phyloP scores from a whole-genome alignment of 2,797 vertebrate genomes.

The Chaetodon trifasciatus region DNA sequence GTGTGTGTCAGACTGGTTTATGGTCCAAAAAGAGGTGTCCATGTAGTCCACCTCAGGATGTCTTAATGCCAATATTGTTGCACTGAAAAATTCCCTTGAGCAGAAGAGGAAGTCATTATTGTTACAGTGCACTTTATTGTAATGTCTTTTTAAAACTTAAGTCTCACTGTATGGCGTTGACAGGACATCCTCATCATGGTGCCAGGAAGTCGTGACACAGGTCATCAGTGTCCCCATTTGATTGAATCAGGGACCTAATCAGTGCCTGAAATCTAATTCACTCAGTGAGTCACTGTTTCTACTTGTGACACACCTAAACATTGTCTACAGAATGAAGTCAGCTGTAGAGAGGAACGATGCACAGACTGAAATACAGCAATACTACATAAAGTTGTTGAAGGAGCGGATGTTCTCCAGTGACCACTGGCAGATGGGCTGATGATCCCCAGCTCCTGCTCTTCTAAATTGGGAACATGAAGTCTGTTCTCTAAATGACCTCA shows the following conservation, averaged over 20 bases:
- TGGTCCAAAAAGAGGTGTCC: slow-evolving; percentile 27
- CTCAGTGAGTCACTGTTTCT: slow-evolving; percentile 29
- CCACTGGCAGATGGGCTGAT: slow-evolving; percentile 71
- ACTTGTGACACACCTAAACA: slow-evolving; percentile 16
- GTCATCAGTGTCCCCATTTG: slow-evolving; percentile 36
- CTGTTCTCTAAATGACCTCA: slow-evolving; percentile 75
- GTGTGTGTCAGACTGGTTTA: slow-evolving; percentile 32
- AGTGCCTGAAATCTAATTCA: slow-evolving; percentile 39
- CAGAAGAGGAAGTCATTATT: slow-evolving; percentile 5
- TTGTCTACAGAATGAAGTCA: neutral
- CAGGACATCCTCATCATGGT: slow-evolving; percentile 18
- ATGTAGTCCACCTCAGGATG: neutral
- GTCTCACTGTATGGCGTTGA: neutral
- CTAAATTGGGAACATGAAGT: slow-evolving; percentile 77
- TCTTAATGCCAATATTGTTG: neutral
- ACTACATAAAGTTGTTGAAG: slow-evolving; percentile 46
- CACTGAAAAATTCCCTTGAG: neutral
- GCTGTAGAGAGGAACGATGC: slow-evolving; percentile 2
- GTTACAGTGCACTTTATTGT: neutral
- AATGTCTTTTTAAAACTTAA: neutral
- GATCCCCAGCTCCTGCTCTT: slow-evolving; percentile 60
- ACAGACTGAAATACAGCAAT: slow-evolving; percentile 31
- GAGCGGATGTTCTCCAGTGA: slow-evolving; percentile 62
- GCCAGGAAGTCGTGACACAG: slow-evolving; percentile 14
- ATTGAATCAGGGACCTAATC: slow-evolving; percentile 43